Conservation (phyloP, 2,888 invertebrate genomes). For the Lamellibrachia columna region DNA sequence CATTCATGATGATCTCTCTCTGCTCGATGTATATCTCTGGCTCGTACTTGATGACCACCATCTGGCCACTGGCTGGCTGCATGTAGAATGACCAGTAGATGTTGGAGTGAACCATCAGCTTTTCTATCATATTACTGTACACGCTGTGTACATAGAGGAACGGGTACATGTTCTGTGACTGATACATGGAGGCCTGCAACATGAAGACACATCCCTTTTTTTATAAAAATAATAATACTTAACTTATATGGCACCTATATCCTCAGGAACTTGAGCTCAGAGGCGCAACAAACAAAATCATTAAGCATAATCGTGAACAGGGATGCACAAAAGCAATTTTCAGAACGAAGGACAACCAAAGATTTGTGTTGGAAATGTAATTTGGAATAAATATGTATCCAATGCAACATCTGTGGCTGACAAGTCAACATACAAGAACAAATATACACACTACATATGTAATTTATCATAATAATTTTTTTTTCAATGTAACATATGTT, state of each 20-base stretch:
- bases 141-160: slow-evolving; percentile 58
- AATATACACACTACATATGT: no score
- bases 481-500: no score
- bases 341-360: no score
- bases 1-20: background rate
- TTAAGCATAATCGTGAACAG: no score
- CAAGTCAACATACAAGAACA: no score
- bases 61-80: slow-evolving; percentile 52
- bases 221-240: background rate
- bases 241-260: background rate
- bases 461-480: no score
- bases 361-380: no score
- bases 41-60: slow-evolving; percentile 57
- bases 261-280: no score
- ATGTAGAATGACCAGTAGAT: slow-evolving; percentile 60
- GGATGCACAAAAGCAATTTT: no score
- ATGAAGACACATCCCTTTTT: background rate
- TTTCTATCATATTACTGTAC: slow-evolving; percentile 59
- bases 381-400: no score
- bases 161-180: slow-evolving; percentile 47
- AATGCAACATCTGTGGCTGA: no score
- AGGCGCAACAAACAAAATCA: no score
- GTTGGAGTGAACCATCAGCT: slow-evolving; percentile 52
- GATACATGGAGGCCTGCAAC: background rate
- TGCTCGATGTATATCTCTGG: slow-evolving; percentile 39